Evolutionary conservation across 2,888 invertebrate species (phyloP).

Genomic region (Agapetus fuscipes): DNA sequence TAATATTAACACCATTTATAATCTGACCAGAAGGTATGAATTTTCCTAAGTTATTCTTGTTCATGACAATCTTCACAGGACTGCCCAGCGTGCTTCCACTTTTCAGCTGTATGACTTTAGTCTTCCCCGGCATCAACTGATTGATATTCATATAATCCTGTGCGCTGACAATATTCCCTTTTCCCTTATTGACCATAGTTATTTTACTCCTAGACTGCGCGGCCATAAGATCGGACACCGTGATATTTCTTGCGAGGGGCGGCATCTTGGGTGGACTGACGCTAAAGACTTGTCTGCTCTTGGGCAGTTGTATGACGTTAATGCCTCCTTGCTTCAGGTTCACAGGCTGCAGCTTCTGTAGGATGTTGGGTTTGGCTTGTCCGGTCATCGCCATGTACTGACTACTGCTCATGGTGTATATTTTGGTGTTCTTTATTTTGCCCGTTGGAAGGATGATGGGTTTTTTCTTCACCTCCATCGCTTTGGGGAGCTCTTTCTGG

Average conservation of each 20-base stretch:
- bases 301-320: conserved; percentile 24
- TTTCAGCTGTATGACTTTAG: conserved; percentile 28
- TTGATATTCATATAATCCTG: conserved; percentile 13
- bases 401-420: conserved; percentile 44
- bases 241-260: conserved; percentile 10
- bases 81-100: conserved; percentile 30
- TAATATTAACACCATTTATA: conserved; percentile 4
- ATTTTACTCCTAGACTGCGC: no score
- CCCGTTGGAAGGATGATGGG: conserved; percentile 22
- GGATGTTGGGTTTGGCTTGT: conserved; percentile 20
- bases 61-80: conserved; percentile 41
- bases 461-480: conserved; percentile 27
- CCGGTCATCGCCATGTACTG: conserved; percentile 36
- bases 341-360: conserved; percentile 15
- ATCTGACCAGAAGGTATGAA: conserved; percentile 6
- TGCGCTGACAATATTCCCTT: conserved; percentile 7
- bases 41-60: conserved; percentile 27
- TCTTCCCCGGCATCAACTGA: conserved; percentile 16
- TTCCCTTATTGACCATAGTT: conserved; percentile 13
- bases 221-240: no score
- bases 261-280: conserved; percentile 16
- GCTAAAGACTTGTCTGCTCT: conserved; percentile 25
- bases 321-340: conserved; percentile 21
- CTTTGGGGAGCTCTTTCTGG: conserved; percentile 29
- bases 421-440: conserved; percentile 33